A percentile compares a stretch with the other conserved stretches of the same genome.
These are phyloP conservation scores for Papilio xuthus DNA, from an alignment of 1,140 invertebrate genomes.

Conservation along the genomic window DNA sequence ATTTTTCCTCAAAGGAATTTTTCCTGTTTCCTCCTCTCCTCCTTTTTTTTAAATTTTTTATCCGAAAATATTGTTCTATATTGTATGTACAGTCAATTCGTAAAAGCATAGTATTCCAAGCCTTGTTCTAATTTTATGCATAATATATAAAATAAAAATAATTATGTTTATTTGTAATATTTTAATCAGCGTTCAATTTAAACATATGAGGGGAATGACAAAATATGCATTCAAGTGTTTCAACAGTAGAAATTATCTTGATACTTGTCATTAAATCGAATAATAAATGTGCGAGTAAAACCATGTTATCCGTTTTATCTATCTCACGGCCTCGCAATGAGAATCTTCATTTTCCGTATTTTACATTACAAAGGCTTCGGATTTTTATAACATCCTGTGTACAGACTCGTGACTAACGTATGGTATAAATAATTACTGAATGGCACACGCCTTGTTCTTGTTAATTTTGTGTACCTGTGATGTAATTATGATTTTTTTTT, in stretches of 20 bases:
- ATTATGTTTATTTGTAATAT: no score
- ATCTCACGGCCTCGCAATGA: neutral
- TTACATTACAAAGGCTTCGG: neutral
- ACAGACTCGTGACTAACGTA: neutral
- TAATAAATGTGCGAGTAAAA: neutral
- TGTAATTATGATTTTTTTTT: neutral
- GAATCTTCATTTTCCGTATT: neutral
- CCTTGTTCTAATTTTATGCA: no score
- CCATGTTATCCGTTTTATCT: neutral
- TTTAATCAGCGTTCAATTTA: no score
- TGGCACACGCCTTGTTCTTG: conserved; percentile 2
- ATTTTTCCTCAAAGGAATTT: no score
- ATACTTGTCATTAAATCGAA: neutral
- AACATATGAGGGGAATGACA: no score
- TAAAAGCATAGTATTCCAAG: no score
- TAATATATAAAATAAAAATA: no score
- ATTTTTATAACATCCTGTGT: neutral
- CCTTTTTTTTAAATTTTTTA: no score
- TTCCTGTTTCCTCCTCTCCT: no score
- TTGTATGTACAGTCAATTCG: no score
- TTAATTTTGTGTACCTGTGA: conserved; percentile 12
- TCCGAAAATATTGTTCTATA: no score
- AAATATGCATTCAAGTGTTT: no score
- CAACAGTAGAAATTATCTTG: neutral
- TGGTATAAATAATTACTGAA: conserved; percentile 18